Evolutionary conservation across 2,797 vertebrate species (phyloP).

Genomic region (Thalassophryne amazonica): DNA sequence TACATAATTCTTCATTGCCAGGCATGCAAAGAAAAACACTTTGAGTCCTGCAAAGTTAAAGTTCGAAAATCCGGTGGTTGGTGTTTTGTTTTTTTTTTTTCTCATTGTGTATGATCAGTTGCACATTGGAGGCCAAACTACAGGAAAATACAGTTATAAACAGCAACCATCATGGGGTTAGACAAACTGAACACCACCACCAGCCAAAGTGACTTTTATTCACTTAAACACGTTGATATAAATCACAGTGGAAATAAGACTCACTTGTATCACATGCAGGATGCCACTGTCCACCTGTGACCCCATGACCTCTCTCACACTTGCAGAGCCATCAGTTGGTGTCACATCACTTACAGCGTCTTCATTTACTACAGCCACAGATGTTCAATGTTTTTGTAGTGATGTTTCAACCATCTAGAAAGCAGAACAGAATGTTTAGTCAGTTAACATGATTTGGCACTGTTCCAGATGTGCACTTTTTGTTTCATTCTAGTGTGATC

Average conservation of each 20-base stretch:
- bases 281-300: background rate
- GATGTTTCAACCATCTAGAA: no score
- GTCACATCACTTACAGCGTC: background rate
- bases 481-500: no score
- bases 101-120: conserved; percentile 26
- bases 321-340: no score
- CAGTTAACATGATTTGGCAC: no score
- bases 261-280: background rate
- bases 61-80: no score
- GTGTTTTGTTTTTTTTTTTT: no score
- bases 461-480: no score
- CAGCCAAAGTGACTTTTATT: background rate
- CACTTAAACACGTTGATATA: background rate
- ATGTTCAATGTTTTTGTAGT: no score
- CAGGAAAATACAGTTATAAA: conserved; percentile 49
- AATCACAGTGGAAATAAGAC: background rate
- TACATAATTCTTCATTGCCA: conserved; percentile 22
- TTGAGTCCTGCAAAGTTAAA: no score
- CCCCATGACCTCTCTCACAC: background rate
- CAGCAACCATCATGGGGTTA: conserved; percentile 11
- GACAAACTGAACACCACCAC: no score
- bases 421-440: no score
- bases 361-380: background rate
- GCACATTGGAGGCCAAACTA: conserved; percentile 28
- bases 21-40: no score